Conservation (phyloP, 2,888 invertebrate species). For the Stenodera caucasica region DNA sequence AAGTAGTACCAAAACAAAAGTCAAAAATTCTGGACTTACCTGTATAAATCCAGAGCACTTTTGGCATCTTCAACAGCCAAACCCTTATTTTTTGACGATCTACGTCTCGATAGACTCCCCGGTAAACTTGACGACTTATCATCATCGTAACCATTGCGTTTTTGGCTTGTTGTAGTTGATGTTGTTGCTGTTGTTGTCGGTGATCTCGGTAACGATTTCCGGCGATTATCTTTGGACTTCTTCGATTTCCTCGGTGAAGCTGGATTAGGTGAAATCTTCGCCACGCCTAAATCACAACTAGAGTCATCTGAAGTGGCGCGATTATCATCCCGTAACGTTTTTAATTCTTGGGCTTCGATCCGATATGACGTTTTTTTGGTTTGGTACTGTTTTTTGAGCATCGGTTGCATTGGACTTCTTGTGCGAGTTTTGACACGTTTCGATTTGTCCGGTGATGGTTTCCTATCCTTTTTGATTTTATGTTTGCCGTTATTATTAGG, state of each 20-base stretch:
- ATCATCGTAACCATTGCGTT: conserved; percentile 43
- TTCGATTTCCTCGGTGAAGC: conserved; percentile 64
- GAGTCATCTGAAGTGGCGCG: conserved; percentile 56
- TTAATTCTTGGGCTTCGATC: neutral
- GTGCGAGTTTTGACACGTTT: conserved; percentile 52
- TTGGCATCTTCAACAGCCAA: conserved; percentile 49
- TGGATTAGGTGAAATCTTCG: conserved; percentile 37
- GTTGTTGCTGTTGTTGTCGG: too few species aligned
- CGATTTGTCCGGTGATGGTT: conserved; percentile 46
- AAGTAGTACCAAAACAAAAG: neutral
- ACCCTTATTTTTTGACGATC: conserved; percentile 58
- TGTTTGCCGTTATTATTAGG: conserved; percentile 27
- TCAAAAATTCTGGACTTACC: conserved; percentile 21
- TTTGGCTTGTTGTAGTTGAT: conserved; percentile 58
- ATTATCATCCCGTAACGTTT: conserved; percentile 30
- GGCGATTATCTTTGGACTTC: conserved; percentile 66
- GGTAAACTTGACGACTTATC: conserved; percentile 52
- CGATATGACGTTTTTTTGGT: conserved; percentile 33
- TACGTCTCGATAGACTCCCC: conserved; percentile 64
- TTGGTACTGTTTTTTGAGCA: conserved; percentile 45
- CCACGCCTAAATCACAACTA: conserved; percentile 47
- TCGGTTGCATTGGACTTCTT: conserved; percentile 51
- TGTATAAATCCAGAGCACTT: conserved; percentile 22
- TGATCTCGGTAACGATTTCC: conserved; percentile 66
- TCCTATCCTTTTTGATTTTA: conserved; percentile 31